Evolutionary conservation across 2,113 vertebrate species (phyloP).

Genomic region (Mugil cephalus): DNA sequence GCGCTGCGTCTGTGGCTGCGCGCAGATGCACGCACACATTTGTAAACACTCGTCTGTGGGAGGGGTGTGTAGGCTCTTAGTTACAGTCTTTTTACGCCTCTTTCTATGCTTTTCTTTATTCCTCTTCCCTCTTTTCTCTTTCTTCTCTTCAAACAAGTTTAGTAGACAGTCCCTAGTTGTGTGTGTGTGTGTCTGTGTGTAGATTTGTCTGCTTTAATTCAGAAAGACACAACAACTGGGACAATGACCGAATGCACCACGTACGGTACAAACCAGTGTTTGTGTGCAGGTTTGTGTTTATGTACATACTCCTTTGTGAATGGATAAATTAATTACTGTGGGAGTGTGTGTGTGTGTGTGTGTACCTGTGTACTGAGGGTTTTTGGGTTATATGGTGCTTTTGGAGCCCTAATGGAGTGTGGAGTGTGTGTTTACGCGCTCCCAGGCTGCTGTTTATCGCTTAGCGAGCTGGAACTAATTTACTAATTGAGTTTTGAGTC

Average conservation of each 20-base stretch:
- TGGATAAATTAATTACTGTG: slow-evolving; percentile 58
- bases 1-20: slow-evolving; percentile 16
- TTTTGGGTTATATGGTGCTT: slow-evolving; percentile 64
- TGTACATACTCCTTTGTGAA: slow-evolving; percentile 53
- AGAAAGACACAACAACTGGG: background rate
- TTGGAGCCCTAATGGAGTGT: slow-evolving; percentile 80
- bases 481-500: slow-evolving; percentile 87
- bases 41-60: slow-evolving; percentile 46
- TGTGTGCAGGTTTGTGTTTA: slow-evolving; percentile 29
- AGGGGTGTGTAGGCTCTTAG: slow-evolving; percentile 66
- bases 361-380: slow-evolving; percentile 65
- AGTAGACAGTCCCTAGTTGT: background rate
- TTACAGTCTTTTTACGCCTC: slow-evolving; percentile 62
- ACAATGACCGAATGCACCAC: slow-evolving; percentile 15
- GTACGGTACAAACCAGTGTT: background rate
- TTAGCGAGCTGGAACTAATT: slow-evolving; percentile 87
- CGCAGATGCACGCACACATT: slow-evolving; percentile 17
- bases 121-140: background rate
- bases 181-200: background rate
- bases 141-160: background rate
- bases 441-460: slow-evolving; percentile 84
- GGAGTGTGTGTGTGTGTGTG: slow-evolving; percentile 34
- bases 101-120: slow-evolving; percentile 7
- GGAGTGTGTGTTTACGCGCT: slow-evolving; percentile 82
- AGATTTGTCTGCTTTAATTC: slow-evolving; percentile 4